Evolutionary conservation across 2,888 invertebrate genomes (phyloP).

Genomic region (Drosophila limbata): DNA sequence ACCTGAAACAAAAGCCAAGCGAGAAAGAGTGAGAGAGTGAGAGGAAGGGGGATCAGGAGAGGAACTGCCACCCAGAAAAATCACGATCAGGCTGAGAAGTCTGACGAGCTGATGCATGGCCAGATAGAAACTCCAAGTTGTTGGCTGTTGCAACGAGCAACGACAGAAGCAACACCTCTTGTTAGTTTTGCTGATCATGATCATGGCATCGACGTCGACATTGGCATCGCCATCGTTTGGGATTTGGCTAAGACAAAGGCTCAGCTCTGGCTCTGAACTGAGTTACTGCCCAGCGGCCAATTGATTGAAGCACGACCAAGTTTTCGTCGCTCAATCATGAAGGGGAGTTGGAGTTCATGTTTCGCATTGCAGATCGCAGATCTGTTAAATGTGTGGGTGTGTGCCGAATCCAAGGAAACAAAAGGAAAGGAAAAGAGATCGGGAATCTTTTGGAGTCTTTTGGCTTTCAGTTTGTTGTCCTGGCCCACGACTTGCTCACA

Average conservation of each 20-base stretch:
- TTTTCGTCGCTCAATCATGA: constrained; percentile 73
- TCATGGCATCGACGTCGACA: constrained; percentile 20
- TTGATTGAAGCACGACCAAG: constrained; percentile 59
- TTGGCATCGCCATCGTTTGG: constrained; percentile 17
- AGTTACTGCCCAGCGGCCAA: constrained; percentile 39
- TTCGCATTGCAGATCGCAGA: constrained; percentile 57
- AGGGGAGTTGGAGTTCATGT: constrained; percentile 60
- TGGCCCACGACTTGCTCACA: constrained; percentile 36
- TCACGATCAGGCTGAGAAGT: constrained; percentile 60
- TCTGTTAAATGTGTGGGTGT: constrained; percentile 38
- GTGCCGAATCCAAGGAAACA: constrained; percentile 9
- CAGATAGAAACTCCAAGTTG: constrained; percentile 38
- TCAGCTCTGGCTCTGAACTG: not conserved
- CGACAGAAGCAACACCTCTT: constrained; percentile 82
- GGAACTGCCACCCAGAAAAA: constrained; percentile 70
- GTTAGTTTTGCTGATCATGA: constrained; percentile 83
- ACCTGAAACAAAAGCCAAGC: constrained; percentile 42
- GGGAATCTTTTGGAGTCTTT: not conserved
- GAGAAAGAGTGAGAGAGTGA: not conserved
- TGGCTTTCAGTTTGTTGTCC: constrained; percentile 23
- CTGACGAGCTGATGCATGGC: constrained; percentile 64
- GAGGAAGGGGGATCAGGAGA: not conserved
- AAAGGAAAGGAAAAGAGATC: not conserved
- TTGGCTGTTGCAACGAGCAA: constrained; percentile 45
- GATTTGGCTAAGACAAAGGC: constrained; percentile 15